phyloP scores from a whole-genome alignment of 2,797 vertebrate genomes.

The Notolabrus celidotus region DNA sequence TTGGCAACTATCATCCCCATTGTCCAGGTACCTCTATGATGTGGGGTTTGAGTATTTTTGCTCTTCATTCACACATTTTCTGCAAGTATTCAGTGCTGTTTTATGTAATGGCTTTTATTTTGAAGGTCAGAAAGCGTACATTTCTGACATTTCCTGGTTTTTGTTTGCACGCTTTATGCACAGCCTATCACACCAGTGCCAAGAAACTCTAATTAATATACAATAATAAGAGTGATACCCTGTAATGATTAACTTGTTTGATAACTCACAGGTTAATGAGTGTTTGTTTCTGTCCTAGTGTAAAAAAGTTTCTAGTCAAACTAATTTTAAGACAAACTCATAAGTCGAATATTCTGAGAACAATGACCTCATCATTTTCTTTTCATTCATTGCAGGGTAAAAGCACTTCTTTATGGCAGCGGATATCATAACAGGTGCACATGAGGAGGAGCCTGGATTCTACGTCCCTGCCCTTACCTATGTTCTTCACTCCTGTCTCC shows the following conservation, averaged over 20 bases:
- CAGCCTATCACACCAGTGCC: too few species aligned
- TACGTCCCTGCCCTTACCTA: not conserved
- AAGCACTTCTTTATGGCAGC: not conserved
- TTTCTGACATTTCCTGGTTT: not conserved
- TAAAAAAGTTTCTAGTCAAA: too few species aligned
- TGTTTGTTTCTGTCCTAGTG: not conserved
- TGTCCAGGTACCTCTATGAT: too few species aligned
- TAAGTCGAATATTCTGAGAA: too few species aligned
- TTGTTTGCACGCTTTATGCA: too few species aligned
- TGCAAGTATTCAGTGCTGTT: too few species aligned
- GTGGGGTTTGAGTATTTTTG: too few species aligned
- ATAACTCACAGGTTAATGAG: not conserved
- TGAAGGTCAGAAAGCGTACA: constrained; percentile 20
- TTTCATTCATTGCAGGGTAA: not conserved
- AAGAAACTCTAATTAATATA: constrained; percentile 1
- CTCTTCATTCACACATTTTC: too few species aligned
- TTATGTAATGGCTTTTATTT: constrained; percentile 29
- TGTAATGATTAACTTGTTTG: not conserved
- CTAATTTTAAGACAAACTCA: too few species aligned
- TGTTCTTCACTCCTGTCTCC: not conserved
- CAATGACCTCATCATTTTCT: not conserved
- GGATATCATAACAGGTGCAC: constrained; percentile 17
- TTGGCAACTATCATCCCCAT: too few species aligned
- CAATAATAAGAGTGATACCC: too few species aligned
- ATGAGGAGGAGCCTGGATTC: not conserved